Conservation (phyloP, 2,113 vertebrate genomes). For the Casuarius casuarius region DNA sequence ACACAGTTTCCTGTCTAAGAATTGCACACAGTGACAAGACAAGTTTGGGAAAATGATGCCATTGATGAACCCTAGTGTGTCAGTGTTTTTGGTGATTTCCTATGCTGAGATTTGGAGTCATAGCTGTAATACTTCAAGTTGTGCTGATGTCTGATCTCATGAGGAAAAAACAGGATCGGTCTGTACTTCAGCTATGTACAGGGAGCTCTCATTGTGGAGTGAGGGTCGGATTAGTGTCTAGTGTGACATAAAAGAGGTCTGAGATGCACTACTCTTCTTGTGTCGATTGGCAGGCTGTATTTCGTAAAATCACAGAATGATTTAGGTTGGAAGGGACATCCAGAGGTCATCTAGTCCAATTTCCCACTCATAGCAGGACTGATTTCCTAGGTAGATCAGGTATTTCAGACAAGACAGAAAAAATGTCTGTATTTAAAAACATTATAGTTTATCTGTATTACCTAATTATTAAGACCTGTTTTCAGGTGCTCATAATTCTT, state of each 20-base stretch:
- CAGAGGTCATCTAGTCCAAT: neutral
- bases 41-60: neutral
- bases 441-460: neutral
- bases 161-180: neutral
- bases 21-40: neutral
- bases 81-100: neutral
- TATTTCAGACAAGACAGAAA: neutral
- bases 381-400: neutral
- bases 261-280: neutral
- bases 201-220: neutral
- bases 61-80: neutral
- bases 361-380: neutral
- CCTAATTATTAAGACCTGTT: neutral
- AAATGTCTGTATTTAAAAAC: neutral
- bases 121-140: neutral
- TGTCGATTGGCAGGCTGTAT: neutral
- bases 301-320: neutral
- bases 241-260: neutral
- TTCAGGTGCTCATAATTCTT: neutral
- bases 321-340: neutral
- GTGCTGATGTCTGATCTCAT: neutral
- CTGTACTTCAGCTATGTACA: accelerated
- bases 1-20: neutral
- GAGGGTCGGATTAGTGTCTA: neutral
- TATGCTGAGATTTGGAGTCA: neutral